Percentiles rank a stretch among this genome's conserved stretches.
phyloP scores from a whole-genome alignment of 2,797 vertebrate species.

The Craterocephalus amniculus region DNA sequence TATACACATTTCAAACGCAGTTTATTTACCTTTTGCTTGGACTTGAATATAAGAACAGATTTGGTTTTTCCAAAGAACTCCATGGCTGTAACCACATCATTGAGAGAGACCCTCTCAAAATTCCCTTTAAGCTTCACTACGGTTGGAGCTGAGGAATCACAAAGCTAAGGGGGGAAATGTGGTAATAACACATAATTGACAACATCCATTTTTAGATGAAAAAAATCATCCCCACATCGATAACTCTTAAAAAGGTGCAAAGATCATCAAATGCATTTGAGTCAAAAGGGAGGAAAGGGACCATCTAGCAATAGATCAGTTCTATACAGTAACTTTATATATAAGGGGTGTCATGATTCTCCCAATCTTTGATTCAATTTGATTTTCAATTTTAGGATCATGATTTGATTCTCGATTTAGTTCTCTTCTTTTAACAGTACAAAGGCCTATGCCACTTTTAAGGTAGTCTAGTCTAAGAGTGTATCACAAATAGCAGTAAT shows the following conservation, averaged over 20 bases:
- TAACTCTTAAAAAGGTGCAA: too few relatives aligned
- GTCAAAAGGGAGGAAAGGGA: neutral
- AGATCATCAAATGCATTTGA: too few relatives aligned
- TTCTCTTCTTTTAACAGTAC: too few relatives aligned
- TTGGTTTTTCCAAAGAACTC: slow-evolving; percentile 87
- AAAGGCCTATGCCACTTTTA: too few relatives aligned
- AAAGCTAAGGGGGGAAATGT: slow-evolving; percentile 14
- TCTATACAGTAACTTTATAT: neutral
- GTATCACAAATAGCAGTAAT: too few relatives aligned
- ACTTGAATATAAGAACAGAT: slow-evolving; percentile 79
- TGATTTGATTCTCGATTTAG: too few relatives aligned
- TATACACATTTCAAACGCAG: too few relatives aligned
- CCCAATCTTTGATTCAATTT: too few relatives aligned
- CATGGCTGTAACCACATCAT: slow-evolving; percentile 81
- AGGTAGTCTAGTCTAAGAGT: too few relatives aligned
- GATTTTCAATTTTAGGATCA: too few relatives aligned
- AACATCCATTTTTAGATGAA: too few relatives aligned
- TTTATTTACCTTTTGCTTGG: slow-evolving; percentile 41
- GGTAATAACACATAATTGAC: neutral
- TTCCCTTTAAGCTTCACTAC: slow-evolving; percentile 46
- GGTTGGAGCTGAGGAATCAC: slow-evolving; percentile 19
- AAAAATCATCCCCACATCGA: neutral
- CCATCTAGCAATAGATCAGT: neutral
- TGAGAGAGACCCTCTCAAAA: slow-evolving; percentile 29
- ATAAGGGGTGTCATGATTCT: too few relatives aligned